phyloP scores from a whole-genome alignment of 2,797 vertebrate species.

The Pantherophis vulpinus region DNA sequence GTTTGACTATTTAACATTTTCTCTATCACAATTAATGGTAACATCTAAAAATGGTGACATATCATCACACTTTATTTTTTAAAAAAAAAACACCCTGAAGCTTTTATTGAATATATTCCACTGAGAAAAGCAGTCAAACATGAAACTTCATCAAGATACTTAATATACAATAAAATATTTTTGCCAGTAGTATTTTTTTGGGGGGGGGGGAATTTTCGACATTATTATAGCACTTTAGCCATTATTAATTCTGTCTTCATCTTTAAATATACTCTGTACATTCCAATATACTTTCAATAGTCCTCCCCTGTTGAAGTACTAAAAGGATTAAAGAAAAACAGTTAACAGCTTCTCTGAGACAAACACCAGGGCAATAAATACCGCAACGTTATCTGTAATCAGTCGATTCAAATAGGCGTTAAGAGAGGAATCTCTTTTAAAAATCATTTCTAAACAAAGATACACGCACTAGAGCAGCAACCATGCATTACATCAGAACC shows the following conservation, averaged over 20 bases:
- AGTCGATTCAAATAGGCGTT: conserved; percentile 40
- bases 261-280: conserved; percentile 30
- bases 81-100: conserved; percentile 43
- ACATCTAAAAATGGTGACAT: conserved; percentile 37
- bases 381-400: conserved; percentile 46
- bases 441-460: conserved; percentile 46
- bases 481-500: not conserved
- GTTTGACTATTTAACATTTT: not conserved
- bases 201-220: not conserved
- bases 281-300: conserved; percentile 44
- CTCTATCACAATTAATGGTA: not conserved
- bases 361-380: conserved; percentile 61
- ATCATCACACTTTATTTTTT: conserved; percentile 56
- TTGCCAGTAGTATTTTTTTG: not conserved
- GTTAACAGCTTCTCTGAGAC: conserved; percentile 54
- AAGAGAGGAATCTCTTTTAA: conserved; percentile 48
- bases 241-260: conserved; percentile 38
- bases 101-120: conserved; percentile 63
- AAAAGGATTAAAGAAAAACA: conserved; percentile 40
- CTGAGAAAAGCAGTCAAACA: conserved; percentile 49
- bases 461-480: conserved; percentile 58
- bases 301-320: conserved; percentile 9
- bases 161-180: conserved; percentile 42
- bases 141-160: conserved; percentile 61
- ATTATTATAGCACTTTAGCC: conserved; percentile 32